These are phyloP conservation scores for Macropus fuliginosus DNA, from an alignment of 2,797 vertebrate species.

Conservation along the genomic window DNA sequence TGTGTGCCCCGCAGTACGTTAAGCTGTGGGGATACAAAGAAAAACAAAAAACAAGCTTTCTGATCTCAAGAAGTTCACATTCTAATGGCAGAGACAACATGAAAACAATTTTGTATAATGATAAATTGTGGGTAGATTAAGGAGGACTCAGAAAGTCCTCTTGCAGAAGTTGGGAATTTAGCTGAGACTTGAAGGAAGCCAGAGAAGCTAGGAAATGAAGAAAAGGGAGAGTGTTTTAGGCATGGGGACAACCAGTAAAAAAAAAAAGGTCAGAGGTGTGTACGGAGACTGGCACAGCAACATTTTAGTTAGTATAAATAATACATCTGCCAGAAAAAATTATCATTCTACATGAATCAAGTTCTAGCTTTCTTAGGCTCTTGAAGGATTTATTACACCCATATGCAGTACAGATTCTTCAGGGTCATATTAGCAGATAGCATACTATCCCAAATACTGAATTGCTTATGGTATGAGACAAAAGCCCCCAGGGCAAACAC, in stretches of 20 bases:
- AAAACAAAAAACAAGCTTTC: not conserved
- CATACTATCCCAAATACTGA: slow-evolving; percentile 30
- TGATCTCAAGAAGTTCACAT: not conserved
- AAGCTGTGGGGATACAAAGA: not conserved
- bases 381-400: slow-evolving; percentile 57
- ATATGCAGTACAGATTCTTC: slow-evolving; percentile 32
- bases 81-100: not conserved
- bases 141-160: not conserved
- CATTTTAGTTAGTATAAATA: slow-evolving; percentile 45
- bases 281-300: not conserved
- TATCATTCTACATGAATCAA: slow-evolving; percentile 20
- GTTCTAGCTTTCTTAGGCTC: slow-evolving; percentile 14
- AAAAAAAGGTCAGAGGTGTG: not conserved
- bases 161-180: not conserved
- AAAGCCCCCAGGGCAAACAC: slow-evolving; percentile 45
- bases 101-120: not conserved
- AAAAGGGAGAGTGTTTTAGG: not conserved
- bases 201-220: not conserved
- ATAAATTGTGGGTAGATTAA: not conserved
- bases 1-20: not conserved
- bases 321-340: not conserved
- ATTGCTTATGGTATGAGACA: slow-evolving; percentile 49
- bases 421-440: slow-evolving; percentile 27
- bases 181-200: not conserved
- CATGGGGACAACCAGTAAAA: not conserved